phyloP scores from a whole-genome alignment of 2,113 vertebrate species.

The Acrocephalus kingi region DNA sequence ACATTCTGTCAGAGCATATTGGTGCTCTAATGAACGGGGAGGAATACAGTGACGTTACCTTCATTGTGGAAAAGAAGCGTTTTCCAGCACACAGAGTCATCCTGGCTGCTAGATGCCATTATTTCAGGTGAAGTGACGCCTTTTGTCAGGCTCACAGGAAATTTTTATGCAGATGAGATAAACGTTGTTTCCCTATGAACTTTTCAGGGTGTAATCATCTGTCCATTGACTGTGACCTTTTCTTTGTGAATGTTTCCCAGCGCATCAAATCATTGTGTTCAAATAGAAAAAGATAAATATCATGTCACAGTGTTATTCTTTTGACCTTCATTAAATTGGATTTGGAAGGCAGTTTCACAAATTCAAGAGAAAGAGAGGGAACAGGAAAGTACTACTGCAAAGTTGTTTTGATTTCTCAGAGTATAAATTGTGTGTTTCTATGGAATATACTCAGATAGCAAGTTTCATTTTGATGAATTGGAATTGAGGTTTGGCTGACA shows the following conservation, averaged over 20 bases:
- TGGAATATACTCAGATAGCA: not conserved
- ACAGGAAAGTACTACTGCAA: not conserved
- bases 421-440: not conserved
- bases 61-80: conserved; percentile 94
- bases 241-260: conserved; percentile 33
- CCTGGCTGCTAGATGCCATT: conserved; percentile 94
- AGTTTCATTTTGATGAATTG: not conserved
- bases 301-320: conserved; percentile 41
- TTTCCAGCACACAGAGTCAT: conserved; percentile 96
- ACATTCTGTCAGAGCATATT: conserved; percentile 96
- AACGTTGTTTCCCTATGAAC: conserved; percentile 31
- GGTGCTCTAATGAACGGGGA: conserved; percentile 91
- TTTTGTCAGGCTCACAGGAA: conserved; percentile 1
- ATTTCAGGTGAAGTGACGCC: conserved; percentile 87
- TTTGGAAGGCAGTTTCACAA: conserved; percentile 15
- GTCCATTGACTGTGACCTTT: conserved; percentile 54
- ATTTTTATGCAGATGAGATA: conserved; percentile 45
- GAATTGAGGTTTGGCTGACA: not conserved
- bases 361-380: conserved; percentile 1
- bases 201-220: conserved; percentile 52
- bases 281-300: conserved; percentile 43
- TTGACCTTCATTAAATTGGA: conserved; percentile 61
- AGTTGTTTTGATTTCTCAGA: not conserved
- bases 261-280: conserved; percentile 21
- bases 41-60: conserved; percentile 96